A percentile compares a stretch with the other conserved stretches of the same genome.
These are phyloP conservation scores for Dryomyza anilis DNA, from an alignment of 2,888 invertebrate genomes.

Conservation along the genomic window DNA sequence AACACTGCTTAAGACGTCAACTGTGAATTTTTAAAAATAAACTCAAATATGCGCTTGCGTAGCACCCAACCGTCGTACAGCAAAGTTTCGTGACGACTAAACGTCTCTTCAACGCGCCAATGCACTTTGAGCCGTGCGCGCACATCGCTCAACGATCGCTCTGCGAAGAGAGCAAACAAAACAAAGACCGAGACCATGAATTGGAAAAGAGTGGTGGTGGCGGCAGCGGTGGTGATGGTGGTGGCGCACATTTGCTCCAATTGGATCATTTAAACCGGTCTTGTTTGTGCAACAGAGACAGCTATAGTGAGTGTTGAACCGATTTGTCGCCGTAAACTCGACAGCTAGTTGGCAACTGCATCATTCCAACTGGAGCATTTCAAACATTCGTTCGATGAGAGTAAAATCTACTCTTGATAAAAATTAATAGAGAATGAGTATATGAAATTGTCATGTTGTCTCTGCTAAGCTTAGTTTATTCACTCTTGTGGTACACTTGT, in stretches of 20 bases:
- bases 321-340: not conserved
- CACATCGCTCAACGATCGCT: too few relatives aligned
- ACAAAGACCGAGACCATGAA: slow-evolving; percentile 4
- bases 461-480: too few relatives aligned
- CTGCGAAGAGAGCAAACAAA: slow-evolving; percentile 19
- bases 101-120: not conserved
- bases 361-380: slow-evolving; percentile 10
- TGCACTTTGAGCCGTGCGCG: slow-evolving; percentile 18
- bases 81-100: slow-evolving; percentile 21
- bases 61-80: slow-evolving; percentile 27
- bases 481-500: not conserved
- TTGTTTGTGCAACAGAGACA: slow-evolving; percentile 1
- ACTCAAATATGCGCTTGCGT: slow-evolving; percentile 43
- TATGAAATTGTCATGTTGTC: too few relatives aligned
- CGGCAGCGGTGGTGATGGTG: not conserved
- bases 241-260: slow-evolving; percentile 13
- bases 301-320: not conserved
- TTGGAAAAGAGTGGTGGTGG: not conserved
- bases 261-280: slow-evolving; percentile 26
- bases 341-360: not conserved
- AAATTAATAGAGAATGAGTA: not conserved
- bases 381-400: not conserved
- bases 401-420: not conserved
- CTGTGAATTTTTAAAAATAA: not conserved
- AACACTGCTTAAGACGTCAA: not conserved